Percentiles rank a stretch among this genome's conserved stretches.
Conservation (phyloP, 2,888 invertebrate genomes). For the Lasioglossum marginatum region DNA sequence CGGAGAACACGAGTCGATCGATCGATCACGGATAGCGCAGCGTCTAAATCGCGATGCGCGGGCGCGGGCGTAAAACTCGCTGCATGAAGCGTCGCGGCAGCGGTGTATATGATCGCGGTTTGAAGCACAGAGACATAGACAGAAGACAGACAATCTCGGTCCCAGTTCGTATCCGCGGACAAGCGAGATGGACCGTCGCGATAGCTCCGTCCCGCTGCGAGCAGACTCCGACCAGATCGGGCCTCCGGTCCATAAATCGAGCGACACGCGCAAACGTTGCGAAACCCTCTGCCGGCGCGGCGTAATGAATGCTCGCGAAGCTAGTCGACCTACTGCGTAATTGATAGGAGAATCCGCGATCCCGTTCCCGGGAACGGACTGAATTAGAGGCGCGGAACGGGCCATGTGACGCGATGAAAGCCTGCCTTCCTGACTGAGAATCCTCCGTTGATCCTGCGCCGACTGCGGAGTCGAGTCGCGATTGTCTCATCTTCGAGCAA, state of each 20-base stretch:
- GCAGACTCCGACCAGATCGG: constrained; percentile 23
- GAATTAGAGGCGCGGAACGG: constrained; percentile 56
- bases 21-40: constrained; percentile 35
- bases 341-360: constrained; percentile 68
- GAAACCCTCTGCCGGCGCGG: constrained; percentile 53
- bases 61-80: constrained; percentile 28
- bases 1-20: constrained; percentile 19
- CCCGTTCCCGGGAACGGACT: constrained; percentile 42
- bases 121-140: not conserved
- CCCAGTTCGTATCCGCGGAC: constrained; percentile 30
- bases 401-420: constrained; percentile 28
- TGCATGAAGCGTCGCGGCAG: constrained; percentile 14
- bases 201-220: constrained; percentile 62
- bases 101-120: constrained; percentile 24
- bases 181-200: constrained; percentile 61
- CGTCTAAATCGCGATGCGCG: constrained; percentile 6
- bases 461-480: not conserved
- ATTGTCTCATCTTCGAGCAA: not conserved
- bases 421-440: constrained; percentile 13
- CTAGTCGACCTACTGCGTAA: constrained; percentile 66
- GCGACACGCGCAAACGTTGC: constrained; percentile 61
- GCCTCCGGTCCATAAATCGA: constrained; percentile 66
- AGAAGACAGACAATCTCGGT: constrained; percentile 7
- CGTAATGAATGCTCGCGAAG: constrained; percentile 66
- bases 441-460: not conserved